phyloP scores from a whole-genome alignment of 2,113 vertebrate species.

The Peromyscus polionotus region DNA sequence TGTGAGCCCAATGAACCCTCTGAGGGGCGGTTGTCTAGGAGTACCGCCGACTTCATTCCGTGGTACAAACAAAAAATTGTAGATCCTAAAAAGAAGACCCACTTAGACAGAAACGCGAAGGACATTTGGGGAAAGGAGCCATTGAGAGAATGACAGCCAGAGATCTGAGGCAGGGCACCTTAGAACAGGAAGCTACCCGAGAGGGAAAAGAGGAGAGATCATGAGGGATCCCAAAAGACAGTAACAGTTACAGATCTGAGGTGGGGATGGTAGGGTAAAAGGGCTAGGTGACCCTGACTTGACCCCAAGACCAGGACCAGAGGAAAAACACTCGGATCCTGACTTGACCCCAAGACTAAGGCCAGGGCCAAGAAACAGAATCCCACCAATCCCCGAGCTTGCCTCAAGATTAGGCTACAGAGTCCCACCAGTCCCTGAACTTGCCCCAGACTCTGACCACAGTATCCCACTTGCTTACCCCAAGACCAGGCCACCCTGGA shows the following conservation, averaged over 20 bases:
- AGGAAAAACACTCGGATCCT: neutral
- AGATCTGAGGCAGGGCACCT: neutral
- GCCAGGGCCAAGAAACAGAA: neutral
- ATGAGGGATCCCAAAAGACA: neutral
- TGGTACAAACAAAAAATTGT: neutral
- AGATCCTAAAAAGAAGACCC: neutral
- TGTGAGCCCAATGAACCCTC: neutral
- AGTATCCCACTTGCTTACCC: neutral
- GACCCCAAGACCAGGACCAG: neutral
- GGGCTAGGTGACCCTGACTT: neutral
- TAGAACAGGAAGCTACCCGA: neutral
- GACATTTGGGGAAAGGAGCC: neutral
- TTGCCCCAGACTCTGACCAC: neutral
- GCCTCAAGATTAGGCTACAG: no score
- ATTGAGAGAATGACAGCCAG: neutral
- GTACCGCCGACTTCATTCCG: neutral
- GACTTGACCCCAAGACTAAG: neutral
- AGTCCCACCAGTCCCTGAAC: neutral
- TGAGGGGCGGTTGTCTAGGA: neutral
- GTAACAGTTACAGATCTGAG: neutral
- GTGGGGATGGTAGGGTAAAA: neutral
- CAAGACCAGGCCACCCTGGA: neutral
- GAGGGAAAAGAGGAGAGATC: neutral
- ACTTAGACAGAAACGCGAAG: neutral
- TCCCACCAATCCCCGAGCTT: no score